phyloP scores from a whole-genome alignment of 2,888 invertebrate genomes.

The Aethes cnicana region DNA sequence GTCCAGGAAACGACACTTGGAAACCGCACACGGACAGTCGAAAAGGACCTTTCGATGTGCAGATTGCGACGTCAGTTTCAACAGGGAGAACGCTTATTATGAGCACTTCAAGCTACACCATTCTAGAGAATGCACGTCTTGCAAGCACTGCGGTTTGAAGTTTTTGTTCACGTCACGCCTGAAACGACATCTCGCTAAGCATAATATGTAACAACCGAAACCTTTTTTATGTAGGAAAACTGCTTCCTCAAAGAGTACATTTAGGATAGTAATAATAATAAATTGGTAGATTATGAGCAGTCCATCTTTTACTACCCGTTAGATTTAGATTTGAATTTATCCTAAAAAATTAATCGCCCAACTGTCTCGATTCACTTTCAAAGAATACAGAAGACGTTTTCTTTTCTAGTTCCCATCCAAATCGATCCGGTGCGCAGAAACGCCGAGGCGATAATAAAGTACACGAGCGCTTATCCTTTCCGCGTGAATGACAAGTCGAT shows the following conservation, averaged over 20 bases:
- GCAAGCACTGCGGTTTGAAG: conserved; percentile 69
- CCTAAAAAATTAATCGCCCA: too few relatives aligned
- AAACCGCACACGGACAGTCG: conserved; percentile 57
- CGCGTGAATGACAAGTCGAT: conserved; percentile 36
- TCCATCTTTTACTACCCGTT: too few relatives aligned
- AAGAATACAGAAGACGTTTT: conserved; percentile 29
- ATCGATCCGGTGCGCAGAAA: conserved; percentile 41
- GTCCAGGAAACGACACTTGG: conserved; percentile 63
- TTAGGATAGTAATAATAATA: too few relatives aligned
- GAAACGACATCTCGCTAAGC: conserved; percentile 65
- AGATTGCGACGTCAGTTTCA: conserved; percentile 62
- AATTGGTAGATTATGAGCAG: too few relatives aligned
- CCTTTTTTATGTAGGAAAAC: neutral
- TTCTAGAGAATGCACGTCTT: conserved; percentile 62
- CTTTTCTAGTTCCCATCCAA: conserved; percentile 31
- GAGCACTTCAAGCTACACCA: conserved; percentile 68
- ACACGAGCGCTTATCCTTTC: conserved; percentile 42
- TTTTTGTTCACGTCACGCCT: conserved; percentile 61
- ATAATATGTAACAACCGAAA: conserved; percentile 41
- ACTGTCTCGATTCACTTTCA: too few relatives aligned
- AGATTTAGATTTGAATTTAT: too few relatives aligned
- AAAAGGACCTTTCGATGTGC: conserved; percentile 57
- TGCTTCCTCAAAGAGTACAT: too few relatives aligned
- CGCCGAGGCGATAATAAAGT: conserved; percentile 39
- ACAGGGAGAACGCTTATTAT: conserved; percentile 60